Percentiles rank a stretch among this genome's conserved stretches.
These are phyloP conservation scores for Apteryx owenii DNA, from an alignment of 2,113 vertebrate genomes.

Conservation along the genomic window DNA sequence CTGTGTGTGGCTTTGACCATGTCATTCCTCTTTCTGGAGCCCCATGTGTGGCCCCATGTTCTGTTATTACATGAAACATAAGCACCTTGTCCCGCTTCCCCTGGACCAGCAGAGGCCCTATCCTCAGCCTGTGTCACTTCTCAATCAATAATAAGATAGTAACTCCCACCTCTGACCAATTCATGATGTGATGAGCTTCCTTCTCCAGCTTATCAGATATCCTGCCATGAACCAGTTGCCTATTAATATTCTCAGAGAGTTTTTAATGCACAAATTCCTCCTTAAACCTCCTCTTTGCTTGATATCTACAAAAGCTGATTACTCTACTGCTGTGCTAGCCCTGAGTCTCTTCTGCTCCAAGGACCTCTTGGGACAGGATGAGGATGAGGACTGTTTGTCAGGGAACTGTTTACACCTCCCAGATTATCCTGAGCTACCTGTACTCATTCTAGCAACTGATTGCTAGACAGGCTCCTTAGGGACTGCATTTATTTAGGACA, in stretches of 20 bases:
- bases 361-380: neutral
- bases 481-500: neutral
- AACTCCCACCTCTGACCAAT: neutral
- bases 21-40: neutral
- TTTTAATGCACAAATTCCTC: neutral
- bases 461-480: neutral
- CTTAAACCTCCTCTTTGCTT: neutral
- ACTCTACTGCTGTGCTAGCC: neutral
- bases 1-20: neutral
- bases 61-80: neutral
- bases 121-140: neutral
- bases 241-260: neutral
- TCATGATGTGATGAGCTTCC: neutral
- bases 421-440: neutral
- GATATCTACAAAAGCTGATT: neutral
- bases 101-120: neutral
- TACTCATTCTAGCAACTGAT: neutral
- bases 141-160: neutral
- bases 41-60: neutral
- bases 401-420: neutral
- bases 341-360: neutral
- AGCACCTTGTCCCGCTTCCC: neutral
- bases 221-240: neutral
- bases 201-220: neutral
- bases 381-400: neutral